phyloP scores from a whole-genome alignment of 2,888 invertebrate species.

The Erebia aethiops region DNA sequence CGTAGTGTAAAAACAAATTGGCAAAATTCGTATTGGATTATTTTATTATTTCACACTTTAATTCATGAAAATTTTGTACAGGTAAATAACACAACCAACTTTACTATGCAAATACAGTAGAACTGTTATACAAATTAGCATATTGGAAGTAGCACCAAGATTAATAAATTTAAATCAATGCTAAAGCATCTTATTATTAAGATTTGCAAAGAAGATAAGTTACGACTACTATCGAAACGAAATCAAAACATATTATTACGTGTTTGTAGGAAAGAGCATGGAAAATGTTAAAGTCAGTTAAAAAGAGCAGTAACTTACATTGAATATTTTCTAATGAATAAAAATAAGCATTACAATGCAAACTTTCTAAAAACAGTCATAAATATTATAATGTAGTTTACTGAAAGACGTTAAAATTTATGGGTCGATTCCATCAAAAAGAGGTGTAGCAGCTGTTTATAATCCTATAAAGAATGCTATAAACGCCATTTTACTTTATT shows the following conservation, averaged over 20 bases:
- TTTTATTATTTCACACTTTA: slow-evolving; percentile 4
- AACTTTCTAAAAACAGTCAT: background rate
- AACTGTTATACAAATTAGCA: background rate
- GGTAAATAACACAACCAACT: background rate
- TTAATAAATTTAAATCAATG: too few relatives aligned
- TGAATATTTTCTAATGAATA: background rate
- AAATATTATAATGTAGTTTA: slow-evolving; percentile 5
- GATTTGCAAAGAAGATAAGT: background rate
- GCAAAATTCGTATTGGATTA: slow-evolving; percentile 12
- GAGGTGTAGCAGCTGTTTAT: slow-evolving; percentile 16
- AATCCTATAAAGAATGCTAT: slow-evolving; percentile 16
- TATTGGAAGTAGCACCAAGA: background rate
- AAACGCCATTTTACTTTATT: slow-evolving; percentile 16
- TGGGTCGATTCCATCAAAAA: slow-evolving; percentile 13
- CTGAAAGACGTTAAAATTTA: slow-evolving; percentile 13
- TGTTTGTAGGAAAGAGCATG: too few relatives aligned
- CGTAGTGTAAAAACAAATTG: slow-evolving; percentile 10
- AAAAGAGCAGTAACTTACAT: too few relatives aligned
- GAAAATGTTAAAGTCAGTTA: too few relatives aligned
- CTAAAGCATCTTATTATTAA: too few relatives aligned
- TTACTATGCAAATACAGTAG: background rate
- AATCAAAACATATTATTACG: too few relatives aligned
- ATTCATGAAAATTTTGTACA: background rate
- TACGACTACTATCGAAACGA: too few relatives aligned
- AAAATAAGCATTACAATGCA: background rate